Evolutionary conservation across 2,113 vertebrate species (phyloP).

Genomic region (Colius striatus): DNA sequence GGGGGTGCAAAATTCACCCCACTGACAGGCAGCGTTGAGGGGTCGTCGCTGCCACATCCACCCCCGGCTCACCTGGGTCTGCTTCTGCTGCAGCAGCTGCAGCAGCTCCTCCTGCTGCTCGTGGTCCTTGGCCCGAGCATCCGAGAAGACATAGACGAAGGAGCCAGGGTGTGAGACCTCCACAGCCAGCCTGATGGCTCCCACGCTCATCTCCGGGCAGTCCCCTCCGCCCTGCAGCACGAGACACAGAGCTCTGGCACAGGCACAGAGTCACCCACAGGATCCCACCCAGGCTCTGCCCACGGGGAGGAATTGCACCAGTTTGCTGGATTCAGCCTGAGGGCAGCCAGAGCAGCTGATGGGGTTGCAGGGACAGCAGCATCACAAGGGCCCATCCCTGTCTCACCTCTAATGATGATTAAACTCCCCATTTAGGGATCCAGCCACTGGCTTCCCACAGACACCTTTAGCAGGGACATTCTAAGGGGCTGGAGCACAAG

Average conservation of each 20-base stretch:
- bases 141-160: conserved; percentile 93
- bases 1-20: neutral
- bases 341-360: neutral
- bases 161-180: conserved; percentile 89
- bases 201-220: conserved; percentile 94
- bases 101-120: conserved; percentile 85
- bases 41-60: neutral
- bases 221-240: conserved; percentile 88
- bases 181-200: conserved; percentile 87
- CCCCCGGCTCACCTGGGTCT: conserved; percentile 84
- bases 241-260: rapidly evolving
- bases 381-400: rapidly evolving
- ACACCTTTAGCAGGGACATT: rapidly evolving
- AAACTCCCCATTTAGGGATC: neutral
- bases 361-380: neutral
- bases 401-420: rapidly evolving
- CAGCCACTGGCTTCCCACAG: neutral
- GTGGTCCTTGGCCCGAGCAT: conserved; percentile 92
- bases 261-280: rapidly evolving
- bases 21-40: rapidly evolving
- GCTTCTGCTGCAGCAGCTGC: conserved; percentile 87
- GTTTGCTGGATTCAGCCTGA: neutral
- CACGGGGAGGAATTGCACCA: rapidly evolving
- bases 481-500: too few species aligned
- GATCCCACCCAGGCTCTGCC: neutral